phyloP scores from a whole-genome alignment of 92 coral and sea anemone species.

The Zoanthus sociatus region DNA sequence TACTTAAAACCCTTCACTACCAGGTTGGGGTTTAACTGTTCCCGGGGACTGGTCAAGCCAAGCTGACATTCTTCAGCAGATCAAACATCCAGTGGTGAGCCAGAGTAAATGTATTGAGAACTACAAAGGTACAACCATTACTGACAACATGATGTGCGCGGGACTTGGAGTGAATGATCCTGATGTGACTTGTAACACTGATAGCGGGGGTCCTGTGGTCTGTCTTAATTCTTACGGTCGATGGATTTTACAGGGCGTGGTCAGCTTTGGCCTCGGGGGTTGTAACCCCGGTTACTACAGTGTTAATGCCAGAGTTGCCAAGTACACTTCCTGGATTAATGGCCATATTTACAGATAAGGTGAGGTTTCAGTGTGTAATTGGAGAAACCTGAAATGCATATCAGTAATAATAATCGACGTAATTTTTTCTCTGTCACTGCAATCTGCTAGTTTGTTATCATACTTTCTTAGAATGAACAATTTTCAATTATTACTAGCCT shows the following conservation, averaged over 20 bases:
- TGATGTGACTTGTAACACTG: slow-evolving; percentile 74
- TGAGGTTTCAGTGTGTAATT: neutral
- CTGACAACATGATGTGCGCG: slow-evolving; percentile 70
- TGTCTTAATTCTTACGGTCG: slow-evolving; percentile 60
- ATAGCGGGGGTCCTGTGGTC: slow-evolving; percentile 83
- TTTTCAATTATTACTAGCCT: too few species aligned
- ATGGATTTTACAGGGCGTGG: slow-evolving; percentile 84
- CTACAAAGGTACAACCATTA: slow-evolving; percentile 55
- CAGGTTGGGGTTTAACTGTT: slow-evolving; percentile 82
- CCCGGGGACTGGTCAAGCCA: slow-evolving; percentile 81
- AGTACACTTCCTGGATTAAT: slow-evolving; percentile 62
- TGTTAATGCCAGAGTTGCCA: slow-evolving; percentile 79
- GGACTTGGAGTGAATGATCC: slow-evolving; percentile 65
- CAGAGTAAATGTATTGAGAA: slow-evolving; percentile 53
- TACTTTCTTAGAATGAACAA: too few species aligned
- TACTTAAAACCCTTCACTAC: neutral
- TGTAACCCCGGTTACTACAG: slow-evolving; percentile 77
- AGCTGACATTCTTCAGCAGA: slow-evolving; percentile 76
- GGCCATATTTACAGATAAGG: slow-evolving; percentile 4
- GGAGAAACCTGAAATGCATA: too few species aligned
- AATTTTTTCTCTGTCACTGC: too few species aligned
- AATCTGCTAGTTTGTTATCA: too few species aligned
- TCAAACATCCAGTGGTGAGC: slow-evolving; percentile 69
- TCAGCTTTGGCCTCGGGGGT: slow-evolving; percentile 77
- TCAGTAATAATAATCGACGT: too few species aligned